These are phyloP conservation scores for Drosophila seguyi DNA, from an alignment of 1,140 invertebrate genomes.

Conservation along the genomic window DNA sequence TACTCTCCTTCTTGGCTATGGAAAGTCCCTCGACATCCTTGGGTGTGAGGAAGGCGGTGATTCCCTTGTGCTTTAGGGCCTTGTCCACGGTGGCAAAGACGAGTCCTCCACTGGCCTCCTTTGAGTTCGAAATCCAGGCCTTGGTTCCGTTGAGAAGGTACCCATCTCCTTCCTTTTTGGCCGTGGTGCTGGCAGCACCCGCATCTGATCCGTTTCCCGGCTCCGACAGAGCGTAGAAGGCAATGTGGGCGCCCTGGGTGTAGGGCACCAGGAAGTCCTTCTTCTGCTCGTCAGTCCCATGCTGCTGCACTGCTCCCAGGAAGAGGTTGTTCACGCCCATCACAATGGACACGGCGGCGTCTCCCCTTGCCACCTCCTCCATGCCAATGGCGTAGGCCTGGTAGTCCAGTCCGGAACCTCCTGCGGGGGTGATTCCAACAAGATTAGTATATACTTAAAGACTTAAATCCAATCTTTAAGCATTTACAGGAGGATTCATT, in stretches of 20 bases:
- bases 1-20: slow-evolving; percentile 97
- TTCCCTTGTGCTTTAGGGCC: slow-evolving; percentile 94
- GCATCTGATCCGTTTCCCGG: slow-evolving; percentile 95
- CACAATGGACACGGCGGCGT: slow-evolving; percentile 93
- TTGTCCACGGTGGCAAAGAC: slow-evolving; percentile 98
- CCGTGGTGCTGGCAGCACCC: slow-evolving; percentile 96
- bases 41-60: slow-evolving; percentile 95
- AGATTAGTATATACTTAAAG: neutral
- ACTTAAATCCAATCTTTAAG: neutral
- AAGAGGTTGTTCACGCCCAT: slow-evolving; percentile 97
- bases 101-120: slow-evolving; percentile 93
- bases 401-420: slow-evolving; percentile 92
- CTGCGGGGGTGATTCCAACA: slow-evolving; percentile 41
- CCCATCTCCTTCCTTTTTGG: slow-evolving; percentile 87
- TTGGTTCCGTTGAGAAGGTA: slow-evolving; percentile 97
- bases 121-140: slow-evolving; percentile 97
- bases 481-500: neutral
- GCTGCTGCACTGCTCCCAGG: slow-evolving; percentile 92
- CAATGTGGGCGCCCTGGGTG: slow-evolving; percentile 89
- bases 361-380: slow-evolving; percentile 96
- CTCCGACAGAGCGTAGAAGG: slow-evolving; percentile 92
- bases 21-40: slow-evolving; percentile 90
- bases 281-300: slow-evolving; percentile 93
- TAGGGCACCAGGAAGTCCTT: slow-evolving; percentile 92
- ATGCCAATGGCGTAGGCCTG: slow-evolving; percentile 96